These are phyloP conservation scores for Melanotaenia trifasciata DNA, from an alignment of 2,797 vertebrate genomes.

Conservation along the genomic window DNA sequence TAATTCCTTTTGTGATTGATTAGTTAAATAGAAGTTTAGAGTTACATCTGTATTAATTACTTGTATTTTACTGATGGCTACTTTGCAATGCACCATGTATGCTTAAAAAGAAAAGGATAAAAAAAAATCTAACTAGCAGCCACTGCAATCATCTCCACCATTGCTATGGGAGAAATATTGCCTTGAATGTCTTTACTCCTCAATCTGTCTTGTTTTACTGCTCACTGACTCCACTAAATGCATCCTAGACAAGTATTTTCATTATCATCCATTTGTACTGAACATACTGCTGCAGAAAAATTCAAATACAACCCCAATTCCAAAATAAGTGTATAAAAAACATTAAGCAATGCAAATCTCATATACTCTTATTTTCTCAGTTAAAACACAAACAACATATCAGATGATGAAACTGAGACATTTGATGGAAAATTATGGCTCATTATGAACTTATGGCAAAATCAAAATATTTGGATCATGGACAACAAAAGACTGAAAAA, in stretches of 20 bases:
- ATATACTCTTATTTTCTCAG: no score
- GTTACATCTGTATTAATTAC: not conserved
- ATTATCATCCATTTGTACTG: slow-evolving; percentile 1
- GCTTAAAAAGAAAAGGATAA: not conserved
- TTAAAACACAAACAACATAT: no score
- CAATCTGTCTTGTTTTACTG: slow-evolving; percentile 19
- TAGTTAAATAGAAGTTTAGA: not conserved
- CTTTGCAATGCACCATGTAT: not conserved
- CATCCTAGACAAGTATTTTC: slow-evolving; percentile 12
- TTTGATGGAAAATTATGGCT: no score
- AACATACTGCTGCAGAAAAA: not conserved
- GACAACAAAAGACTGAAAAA: no score
- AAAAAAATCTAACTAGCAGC: no score
- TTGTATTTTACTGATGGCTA: no score
- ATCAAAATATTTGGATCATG: no score
- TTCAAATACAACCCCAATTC: not conserved
- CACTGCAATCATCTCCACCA: not conserved
- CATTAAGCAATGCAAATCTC: no score
- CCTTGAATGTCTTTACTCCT: slow-evolving; percentile 12
- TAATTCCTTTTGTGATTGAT: not conserved
- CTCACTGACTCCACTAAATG: slow-evolving; percentile 17
- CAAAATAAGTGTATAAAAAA: no score
- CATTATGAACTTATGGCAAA: no score
- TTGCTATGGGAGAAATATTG: not conserved
- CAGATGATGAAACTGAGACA: no score